phyloP scores from a whole-genome alignment of 1,140 invertebrate genomes.

The Helicoverpa zea region DNA sequence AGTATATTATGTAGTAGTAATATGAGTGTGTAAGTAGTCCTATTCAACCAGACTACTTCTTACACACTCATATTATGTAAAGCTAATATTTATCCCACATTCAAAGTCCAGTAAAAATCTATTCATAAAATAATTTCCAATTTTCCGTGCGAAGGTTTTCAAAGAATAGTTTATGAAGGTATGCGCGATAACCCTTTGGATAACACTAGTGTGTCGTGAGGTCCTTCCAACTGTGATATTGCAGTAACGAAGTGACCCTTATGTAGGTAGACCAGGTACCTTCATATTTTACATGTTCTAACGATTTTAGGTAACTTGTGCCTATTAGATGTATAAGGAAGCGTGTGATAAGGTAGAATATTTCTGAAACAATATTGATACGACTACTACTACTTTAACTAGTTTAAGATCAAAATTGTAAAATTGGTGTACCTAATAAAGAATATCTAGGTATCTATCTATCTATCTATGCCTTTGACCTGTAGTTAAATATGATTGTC shows the following conservation, averaged over 20 bases:
- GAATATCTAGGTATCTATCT: too few species aligned
- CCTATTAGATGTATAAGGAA: not conserved
- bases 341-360: not conserved
- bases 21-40: too few species aligned
- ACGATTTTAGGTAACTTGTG: not conserved
- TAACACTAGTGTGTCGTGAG: not conserved
- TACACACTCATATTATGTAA: not conserved
- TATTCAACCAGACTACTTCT: too few species aligned
- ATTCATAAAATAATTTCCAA: constrained; percentile 4
- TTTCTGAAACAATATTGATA: too few species aligned
- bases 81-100: not conserved
- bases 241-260: not conserved
- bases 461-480: too few species aligned
- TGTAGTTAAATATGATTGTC: too few species aligned
- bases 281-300: not conserved
- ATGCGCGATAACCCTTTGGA: not conserved
- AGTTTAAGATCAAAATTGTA: too few species aligned
- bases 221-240: not conserved
- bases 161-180: not conserved
- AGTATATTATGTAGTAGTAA: too few species aligned
- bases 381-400: too few species aligned
- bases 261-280: not conserved
- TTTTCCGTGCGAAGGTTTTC: not conserved
- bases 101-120: not conserved
- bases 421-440: too few species aligned